Evolutionary conservation across 1,140 invertebrate genomes (phyloP).

Genomic region (fruit fly (Drosophila melanogaster)): DNA sequence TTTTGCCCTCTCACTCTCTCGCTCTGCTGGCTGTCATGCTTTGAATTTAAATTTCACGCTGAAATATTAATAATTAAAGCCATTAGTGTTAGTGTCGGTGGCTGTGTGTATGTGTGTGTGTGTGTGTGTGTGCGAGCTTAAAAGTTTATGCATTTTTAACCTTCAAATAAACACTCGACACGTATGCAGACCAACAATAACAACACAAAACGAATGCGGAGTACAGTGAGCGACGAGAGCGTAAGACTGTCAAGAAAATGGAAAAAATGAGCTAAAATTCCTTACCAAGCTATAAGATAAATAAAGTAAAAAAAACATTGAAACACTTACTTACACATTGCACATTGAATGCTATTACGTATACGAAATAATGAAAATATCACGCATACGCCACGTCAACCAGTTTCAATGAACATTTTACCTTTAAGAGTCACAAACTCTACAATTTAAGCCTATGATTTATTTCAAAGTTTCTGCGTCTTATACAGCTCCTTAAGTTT

Average conservation of each 20-base stretch:
- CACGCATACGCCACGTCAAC: background rate
- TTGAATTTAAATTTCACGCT: constrained; percentile 74
- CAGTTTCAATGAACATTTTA: background rate
- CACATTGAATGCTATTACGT: background rate
- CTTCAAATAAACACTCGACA: constrained; percentile 63
- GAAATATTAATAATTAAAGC: constrained; percentile 77
- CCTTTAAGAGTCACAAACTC: background rate
- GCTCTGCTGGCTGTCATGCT: constrained; percentile 46
- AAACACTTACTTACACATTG: no score
- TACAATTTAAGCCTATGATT: no score
- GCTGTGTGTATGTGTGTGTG: constrained; percentile 1
- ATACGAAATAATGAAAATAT: background rate
- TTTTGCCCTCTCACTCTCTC: constrained; percentile 2
- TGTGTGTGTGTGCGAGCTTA: constrained; percentile 30
- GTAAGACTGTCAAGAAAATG: background rate
- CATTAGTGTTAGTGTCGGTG: constrained; percentile 44
- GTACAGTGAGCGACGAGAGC: constrained; percentile 12
- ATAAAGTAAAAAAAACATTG: no score
- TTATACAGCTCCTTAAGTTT: background rate
- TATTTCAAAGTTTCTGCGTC: background rate
- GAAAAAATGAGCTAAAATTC: background rate
- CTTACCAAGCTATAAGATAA: background rate
- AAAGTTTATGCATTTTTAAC: constrained; percentile 76
- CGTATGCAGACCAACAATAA: constrained; percentile 51
- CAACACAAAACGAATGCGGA: constrained; percentile 23